Conservation (phyloP, 2,113 vertebrate genomes). For the Seriola quinqueradiata region DNA sequence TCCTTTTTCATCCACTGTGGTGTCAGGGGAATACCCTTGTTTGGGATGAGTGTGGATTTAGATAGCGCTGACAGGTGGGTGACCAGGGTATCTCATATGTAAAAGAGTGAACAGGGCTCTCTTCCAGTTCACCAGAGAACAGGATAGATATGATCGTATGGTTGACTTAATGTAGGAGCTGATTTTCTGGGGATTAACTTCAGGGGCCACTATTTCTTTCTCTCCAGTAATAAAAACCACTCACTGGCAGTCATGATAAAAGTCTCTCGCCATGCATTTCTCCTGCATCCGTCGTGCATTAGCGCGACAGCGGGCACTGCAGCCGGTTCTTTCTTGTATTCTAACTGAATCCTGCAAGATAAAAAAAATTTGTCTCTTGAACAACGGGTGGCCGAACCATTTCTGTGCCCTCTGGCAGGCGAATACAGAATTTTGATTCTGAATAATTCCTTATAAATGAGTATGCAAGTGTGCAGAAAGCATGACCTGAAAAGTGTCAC, state of each 20-base stretch:
- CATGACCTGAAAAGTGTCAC: conserved; percentile 54
- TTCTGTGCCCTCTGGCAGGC: conserved; percentile 37
- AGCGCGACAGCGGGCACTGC: conserved; percentile 25
- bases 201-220: conserved; percentile 47
- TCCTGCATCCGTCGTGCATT: conserved; percentile 40
- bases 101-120: conserved; percentile 34
- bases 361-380: conserved; percentile 17
- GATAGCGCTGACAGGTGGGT: conserved; percentile 59
- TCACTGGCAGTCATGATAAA: conserved; percentile 43
- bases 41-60: conserved; percentile 55
- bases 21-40: conserved; percentile 44
- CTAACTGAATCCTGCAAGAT: conserved; percentile 37
- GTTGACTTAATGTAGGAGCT: conserved; percentile 52
- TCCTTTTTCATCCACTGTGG: not conserved
- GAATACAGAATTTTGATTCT: conserved; percentile 41
- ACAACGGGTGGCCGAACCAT: conserved; percentile 3
- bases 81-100: conserved; percentile 52
- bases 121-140: conserved; percentile 55
- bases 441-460: conserved; percentile 65
- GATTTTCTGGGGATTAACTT: conserved; percentile 67
- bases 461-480: conserved; percentile 51
- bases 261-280: conserved; percentile 50
- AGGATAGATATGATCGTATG: conserved; percentile 53
- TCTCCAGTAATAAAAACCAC: conserved; percentile 54
- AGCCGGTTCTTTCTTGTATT: conserved; percentile 18